These are phyloP conservation scores for Rhagophthalmus giganteus DNA, from an alignment of 2,888 invertebrate species.

Conservation along the genomic window DNA sequence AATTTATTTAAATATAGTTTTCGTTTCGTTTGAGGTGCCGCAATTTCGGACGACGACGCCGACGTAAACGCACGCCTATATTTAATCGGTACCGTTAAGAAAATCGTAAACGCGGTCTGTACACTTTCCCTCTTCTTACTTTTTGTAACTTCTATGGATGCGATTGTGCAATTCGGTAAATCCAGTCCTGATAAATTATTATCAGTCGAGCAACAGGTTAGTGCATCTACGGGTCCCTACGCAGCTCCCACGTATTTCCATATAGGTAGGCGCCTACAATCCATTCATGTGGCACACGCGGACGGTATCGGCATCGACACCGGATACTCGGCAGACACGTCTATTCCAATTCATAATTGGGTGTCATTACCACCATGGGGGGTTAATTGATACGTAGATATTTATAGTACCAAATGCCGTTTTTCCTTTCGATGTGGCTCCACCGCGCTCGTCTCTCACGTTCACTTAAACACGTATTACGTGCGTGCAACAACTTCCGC, in stretches of 20 bases:
- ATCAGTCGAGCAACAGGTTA: constrained; percentile 31
- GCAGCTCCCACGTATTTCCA: constrained; percentile 27
- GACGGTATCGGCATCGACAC: constrained; percentile 24
- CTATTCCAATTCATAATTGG: constrained; percentile 30
- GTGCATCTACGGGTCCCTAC: constrained; percentile 31
- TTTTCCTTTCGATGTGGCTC: constrained; percentile 12
- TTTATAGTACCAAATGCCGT: constrained; percentile 10
- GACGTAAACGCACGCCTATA: too few species aligned
- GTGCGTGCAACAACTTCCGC: constrained; percentile 13
- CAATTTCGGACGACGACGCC: too few species aligned
- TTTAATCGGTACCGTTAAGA: too few species aligned
- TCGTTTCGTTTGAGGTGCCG: too few species aligned
- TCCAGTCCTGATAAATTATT: constrained; percentile 19
- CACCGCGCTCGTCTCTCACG: too few species aligned
- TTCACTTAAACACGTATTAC: too few species aligned
- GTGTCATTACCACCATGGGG: constrained; percentile 28
- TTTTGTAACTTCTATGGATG: neutral
- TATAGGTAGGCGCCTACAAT: constrained; percentile 24
- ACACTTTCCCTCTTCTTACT: neutral
- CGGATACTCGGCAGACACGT: constrained; percentile 32
- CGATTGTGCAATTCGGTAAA: constrained; percentile 16
- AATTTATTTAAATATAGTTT: too few species aligned
- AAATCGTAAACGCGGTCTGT: neutral
- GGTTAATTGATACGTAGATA: constrained; percentile 27
- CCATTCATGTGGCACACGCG: constrained; percentile 33